These are phyloP conservation scores for Lepus townsendii DNA, from an alignment of 2,797 vertebrate genomes.

Conservation along the genomic window DNA sequence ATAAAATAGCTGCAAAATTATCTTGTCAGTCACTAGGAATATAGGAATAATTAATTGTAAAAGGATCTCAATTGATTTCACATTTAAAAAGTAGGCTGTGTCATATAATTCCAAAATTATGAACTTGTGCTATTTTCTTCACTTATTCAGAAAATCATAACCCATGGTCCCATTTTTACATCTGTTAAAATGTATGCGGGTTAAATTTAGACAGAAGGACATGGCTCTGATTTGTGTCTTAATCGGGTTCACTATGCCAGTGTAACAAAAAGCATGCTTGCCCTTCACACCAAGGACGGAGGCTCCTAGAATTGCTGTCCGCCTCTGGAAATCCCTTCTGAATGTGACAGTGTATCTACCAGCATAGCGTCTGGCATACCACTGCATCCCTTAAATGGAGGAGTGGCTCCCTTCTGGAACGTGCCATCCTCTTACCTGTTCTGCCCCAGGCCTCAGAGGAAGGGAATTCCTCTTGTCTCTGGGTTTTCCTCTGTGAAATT, in stretches of 20 bases:
- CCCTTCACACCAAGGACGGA: not conserved
- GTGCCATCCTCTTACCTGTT: not conserved
- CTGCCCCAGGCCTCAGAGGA: not conserved
- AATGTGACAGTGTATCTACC: not conserved
- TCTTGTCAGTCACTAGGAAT: not conserved
- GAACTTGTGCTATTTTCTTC: slow-evolving; percentile 41
- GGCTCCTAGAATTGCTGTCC: not conserved
- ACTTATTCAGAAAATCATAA: slow-evolving; percentile 13
- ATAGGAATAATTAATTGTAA: not conserved
- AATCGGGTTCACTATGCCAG: not conserved
- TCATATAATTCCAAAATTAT: slow-evolving; percentile 44
- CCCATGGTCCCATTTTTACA: not conserved
- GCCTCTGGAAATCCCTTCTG: not conserved
- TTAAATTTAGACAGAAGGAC: slow-evolving; percentile 63
- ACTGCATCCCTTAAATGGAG: not conserved
- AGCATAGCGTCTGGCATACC: not conserved
- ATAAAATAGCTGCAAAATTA: slow-evolving; percentile 21
- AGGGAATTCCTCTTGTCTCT: not conserved
- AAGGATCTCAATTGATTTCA: slow-evolving; percentile 22
- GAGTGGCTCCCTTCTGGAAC: not conserved
- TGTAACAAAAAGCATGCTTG: not conserved
- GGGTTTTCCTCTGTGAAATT: not conserved
- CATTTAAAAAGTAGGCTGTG: slow-evolving; percentile 17
- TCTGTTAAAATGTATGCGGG: not conserved
- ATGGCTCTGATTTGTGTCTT: slow-evolving; percentile 14